Evolutionary conservation across 2,797 vertebrate species (phyloP), one percentile per base, ranked within the genome.

Genomic region (Trichosurus vulpecula): DNA sequence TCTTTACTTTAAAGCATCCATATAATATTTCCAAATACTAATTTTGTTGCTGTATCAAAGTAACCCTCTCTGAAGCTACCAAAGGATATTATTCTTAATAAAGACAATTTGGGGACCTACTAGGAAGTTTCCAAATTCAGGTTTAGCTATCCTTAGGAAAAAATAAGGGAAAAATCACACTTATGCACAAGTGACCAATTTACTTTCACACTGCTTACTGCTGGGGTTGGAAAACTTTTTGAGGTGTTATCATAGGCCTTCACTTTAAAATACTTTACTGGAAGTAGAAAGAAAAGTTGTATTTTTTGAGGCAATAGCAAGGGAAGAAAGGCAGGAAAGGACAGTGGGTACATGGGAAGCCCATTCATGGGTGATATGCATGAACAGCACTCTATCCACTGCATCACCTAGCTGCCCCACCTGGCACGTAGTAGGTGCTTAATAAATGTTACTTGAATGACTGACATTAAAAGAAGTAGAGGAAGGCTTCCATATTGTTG

Each of bases 91-190:
- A 92, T 54, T 51, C 25, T 31, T 54, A 91, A n/a, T 22, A n/a
- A 54, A 90, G 90, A 41, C 54, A 54, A 41, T 25, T 52, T 90
- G 11, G 51, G 30, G 29, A 54, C 2, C 22, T 51, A 51, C 41
- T 87, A 51, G 19, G 41, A 87, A 87, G 9, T 4, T 51, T 87
- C 87, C 41, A 87, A 35, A 90, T 22, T 53, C 51, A 92, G 14
- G 94, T 0, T 52, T 87, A 61, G 90, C 41, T 54, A n/a, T 29
- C 1, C 3, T 87, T 94, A 89, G 41, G 54, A 55, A 96, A 94
- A 90, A 89, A 95, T 97, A 90, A 91, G 92, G 56, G 35, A 87
- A 30, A n/a, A 25, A 47, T 61, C 89, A 55, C 52, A 89, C 12
- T 35, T 25, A 94, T 35, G 13, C 1, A 29, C 58, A 94, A 27